Base-by-base conservation (phyloP, 2,113 vertebrate species). In the Fulica atra region DNA sequence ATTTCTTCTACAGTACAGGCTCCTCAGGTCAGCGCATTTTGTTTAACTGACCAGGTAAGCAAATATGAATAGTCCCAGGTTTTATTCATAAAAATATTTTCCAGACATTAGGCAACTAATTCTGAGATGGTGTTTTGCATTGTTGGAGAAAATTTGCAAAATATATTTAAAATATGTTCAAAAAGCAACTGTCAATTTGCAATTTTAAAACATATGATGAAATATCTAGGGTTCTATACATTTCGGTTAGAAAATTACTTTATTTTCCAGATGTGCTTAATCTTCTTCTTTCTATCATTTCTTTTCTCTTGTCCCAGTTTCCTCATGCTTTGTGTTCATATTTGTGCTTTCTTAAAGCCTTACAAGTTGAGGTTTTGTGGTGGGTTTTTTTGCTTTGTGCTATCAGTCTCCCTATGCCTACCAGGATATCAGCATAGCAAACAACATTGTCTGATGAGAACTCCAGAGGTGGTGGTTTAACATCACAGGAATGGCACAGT, bases 11-110 rank as follows among this genome's bases (percentile, higher is more conserved):
- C 28, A 42, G 40, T n/a, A 2, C 21, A 5, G 61, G 87, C 53
- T 72, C 2, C 15, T 87, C 31, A 68, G 21, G 53, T 12, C 24
- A 65, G 13, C 64, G 72, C 59, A 70, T 65, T 90, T 88, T 69
- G 1, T 64, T 68, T 48, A 81, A 74, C 25, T 64, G 56, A 40
- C 8, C 40, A 70, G 91, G 94, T 97, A 95, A 91, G 91, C 7
- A 88, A 81, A 91, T 87, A 57, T 20, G 3, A 12, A 11, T 26
- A 64, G 26, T 48, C 18, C 21, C 9, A 40, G 2, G 13, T 40
- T 46, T 8, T 72, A 63, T 78, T 79, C 4, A 9, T 29, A 19
- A 31, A 84, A 69, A 14, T n/a, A 0, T 48, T 87, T 78, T 81
- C 11, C 28, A 81, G 25, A 38, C 3, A 48, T 60, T 88, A 68